Evolutionary conservation across 1,140 invertebrate genomes (phyloP), one percentile per base, ranked within the genome.

Genomic region (Brevipalpus yothersi): DNA sequence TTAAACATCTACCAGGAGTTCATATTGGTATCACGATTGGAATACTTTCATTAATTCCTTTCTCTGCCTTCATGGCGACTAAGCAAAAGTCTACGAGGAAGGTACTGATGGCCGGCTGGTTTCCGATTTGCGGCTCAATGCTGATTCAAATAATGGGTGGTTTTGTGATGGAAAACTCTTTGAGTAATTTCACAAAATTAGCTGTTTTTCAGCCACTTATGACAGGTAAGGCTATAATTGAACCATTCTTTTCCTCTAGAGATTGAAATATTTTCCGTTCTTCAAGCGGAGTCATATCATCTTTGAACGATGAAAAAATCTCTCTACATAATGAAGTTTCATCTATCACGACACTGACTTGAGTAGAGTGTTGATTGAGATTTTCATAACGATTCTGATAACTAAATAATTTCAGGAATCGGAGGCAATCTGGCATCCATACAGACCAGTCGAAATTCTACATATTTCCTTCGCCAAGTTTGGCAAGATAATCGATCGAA

Each of bases 11-110:
- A 9, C 43, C 56, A 1, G 17, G 21, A 5, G 8, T 58, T 17
- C 45, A 47, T 13, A 31, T 23, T n/a, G 3, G 11, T 1, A 17
- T 41, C 17, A 17, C 61, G 15, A 9, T n/a, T 17, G 23, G 47
- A 4, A 12, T 61, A 39, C 68, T 84, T n/a, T 39, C 80, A 12
- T 70, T 81, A 9, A 80, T 84, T 39, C 86, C 86, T 9, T 64
- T 86, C 40, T 87, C 82, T 79, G 78, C 79, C 15, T 80, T 78
- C 67, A 74, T 86, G 62, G 81, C 83, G n/a, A 78, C 78, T 61
- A 78, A 77, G 64, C 87, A 88, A 75, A 73, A 75, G 53, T 82
- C 82, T 60, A 62, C 60, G 0, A 2, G 43, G 13, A 42, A 55
- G 9, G 40, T 63, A 1, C 49, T 63, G 3, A 55, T 54, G 11